Percentiles rank a stretch among this genome's conserved stretches.
phyloP scores from a whole-genome alignment of 2,888 invertebrate species.

The Eilema caniola region DNA sequence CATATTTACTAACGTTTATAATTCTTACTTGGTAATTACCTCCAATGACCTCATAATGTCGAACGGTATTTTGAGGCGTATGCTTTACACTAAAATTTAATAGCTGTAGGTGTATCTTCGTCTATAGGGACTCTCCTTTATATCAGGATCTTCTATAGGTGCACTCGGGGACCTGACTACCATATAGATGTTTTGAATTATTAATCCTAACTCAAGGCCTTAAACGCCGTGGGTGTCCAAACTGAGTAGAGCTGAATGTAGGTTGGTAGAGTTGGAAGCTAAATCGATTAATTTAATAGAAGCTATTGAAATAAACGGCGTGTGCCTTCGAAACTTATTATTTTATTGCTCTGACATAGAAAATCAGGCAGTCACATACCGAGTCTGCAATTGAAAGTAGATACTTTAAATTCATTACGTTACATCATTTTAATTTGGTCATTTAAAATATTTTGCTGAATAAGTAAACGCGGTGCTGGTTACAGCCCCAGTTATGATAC shows the following conservation, averaged over 20 bases:
- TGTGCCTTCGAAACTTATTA: background rate
- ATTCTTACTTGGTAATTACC: background rate
- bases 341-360: background rate
- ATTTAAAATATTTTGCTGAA: background rate
- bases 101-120: background rate
- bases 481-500: background rate
- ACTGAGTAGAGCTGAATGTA: too few species aligned
- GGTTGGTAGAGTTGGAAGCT: background rate
- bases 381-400: background rate
- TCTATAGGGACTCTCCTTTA: background rate
- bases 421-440: background rate
- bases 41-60: background rate
- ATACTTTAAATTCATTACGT: background rate
- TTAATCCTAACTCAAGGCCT: background rate
- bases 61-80: background rate
- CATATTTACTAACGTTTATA: conserved; percentile 40
- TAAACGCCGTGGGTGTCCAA: background rate
- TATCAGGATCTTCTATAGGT: background rate
- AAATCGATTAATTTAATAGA: background rate
- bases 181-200: background rate
- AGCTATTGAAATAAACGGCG: background rate
- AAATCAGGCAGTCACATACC: background rate
- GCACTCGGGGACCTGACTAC: background rate
- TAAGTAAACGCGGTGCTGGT: conserved; percentile 5
- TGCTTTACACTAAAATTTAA: background rate